Evolutionary conservation across 1,140 invertebrate genomes (phyloP).

Genomic region (Trichomalopsis sarcophagae): DNA sequence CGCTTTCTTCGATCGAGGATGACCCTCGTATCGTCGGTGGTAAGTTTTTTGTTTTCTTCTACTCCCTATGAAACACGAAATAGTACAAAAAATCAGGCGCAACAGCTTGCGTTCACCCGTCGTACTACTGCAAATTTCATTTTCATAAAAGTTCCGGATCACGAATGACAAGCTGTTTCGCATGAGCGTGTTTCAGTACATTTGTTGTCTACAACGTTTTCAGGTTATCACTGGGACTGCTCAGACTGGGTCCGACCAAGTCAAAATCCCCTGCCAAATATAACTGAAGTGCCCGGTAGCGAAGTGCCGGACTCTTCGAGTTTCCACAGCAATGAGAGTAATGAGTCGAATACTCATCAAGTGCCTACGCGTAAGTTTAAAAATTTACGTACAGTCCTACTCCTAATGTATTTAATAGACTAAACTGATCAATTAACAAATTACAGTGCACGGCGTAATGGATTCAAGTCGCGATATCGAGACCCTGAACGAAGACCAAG

Average conservation of each 20-base stretch:
- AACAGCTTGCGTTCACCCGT: slow-evolving; percentile 20
- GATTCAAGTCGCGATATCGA: slow-evolving; percentile 80
- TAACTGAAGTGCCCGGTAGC: slow-evolving; percentile 92
- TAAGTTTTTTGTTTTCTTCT: slow-evolving; percentile 63
- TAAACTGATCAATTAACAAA: background rate
- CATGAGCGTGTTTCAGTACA: slow-evolving; percentile 62
- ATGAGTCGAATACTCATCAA: slow-evolving; percentile 82
- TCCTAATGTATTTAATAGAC: background rate
- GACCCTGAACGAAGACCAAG: slow-evolving; percentile 82
- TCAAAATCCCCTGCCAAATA: slow-evolving; percentile 90
- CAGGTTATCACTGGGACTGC: slow-evolving; percentile 96
- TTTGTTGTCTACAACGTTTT: slow-evolving; percentile 70
- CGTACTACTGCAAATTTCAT: background rate
- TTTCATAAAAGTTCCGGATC: background rate
- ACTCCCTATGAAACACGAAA: background rate
- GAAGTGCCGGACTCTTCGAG: slow-evolving; percentile 93
- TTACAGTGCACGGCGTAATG: slow-evolving; percentile 71
- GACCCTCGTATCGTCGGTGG: slow-evolving; percentile 76
- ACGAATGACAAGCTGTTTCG: slow-evolving; percentile 29
- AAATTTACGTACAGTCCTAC: background rate
- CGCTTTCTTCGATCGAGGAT: slow-evolving; percentile 75
- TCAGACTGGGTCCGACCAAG: slow-evolving; percentile 93
- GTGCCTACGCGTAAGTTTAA: slow-evolving; percentile 72
- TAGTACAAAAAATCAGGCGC: background rate
- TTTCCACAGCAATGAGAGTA: slow-evolving; percentile 91